Evolutionary conservation across 2,888 invertebrate species (phyloP), one percentile per base, ranked within the genome.

Genomic region (Brachypalpus laphriformis): DNA sequence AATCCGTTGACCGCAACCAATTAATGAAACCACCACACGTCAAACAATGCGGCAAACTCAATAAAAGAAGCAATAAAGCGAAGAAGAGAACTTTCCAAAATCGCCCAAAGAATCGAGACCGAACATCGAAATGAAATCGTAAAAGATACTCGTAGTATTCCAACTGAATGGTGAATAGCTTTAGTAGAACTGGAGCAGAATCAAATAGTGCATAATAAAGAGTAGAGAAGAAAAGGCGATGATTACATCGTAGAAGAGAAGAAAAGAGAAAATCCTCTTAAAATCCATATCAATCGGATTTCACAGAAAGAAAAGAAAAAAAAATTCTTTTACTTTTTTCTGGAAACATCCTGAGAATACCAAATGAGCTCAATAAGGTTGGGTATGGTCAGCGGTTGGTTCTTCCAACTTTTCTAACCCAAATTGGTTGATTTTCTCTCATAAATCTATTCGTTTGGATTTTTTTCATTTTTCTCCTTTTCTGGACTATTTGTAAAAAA

Each of bases 171-270:
- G 56, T 4, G 47, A 76, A 54, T 37, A 14, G 28, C 40, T 28
- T 25, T 5, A 4, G 3, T 20, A 66, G 16, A 82, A 77, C 25
- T 82, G 65, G 82, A 76, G 76, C 82, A 68, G 56, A 65, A 71
- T 76, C 82, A 34, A 71, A 37, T 57, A 20, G 25, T 54, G 82
- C 71, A 82, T 82, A 77, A 70, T 74, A 81, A 80, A 72, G 49
- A 72, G 47, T 25, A 9, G 14, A 18, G 6, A 47, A 18, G 42
- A 20, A 22, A n/a, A 20, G 61, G 4, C 28, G 42, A 28, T 61
- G 61, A 61, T 61, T 42, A 28, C 16, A 57, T 6, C 34, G 7
- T 7, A 6, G 1, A 25, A 25, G 9, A 51, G 9, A 28, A 25
- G 8, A 4, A 11, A 40, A 11, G 25, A 22, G 22, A 25, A 59